Conservation (phyloP, 2,113 vertebrate genomes). For the Aphelocoma coerulescens region DNA sequence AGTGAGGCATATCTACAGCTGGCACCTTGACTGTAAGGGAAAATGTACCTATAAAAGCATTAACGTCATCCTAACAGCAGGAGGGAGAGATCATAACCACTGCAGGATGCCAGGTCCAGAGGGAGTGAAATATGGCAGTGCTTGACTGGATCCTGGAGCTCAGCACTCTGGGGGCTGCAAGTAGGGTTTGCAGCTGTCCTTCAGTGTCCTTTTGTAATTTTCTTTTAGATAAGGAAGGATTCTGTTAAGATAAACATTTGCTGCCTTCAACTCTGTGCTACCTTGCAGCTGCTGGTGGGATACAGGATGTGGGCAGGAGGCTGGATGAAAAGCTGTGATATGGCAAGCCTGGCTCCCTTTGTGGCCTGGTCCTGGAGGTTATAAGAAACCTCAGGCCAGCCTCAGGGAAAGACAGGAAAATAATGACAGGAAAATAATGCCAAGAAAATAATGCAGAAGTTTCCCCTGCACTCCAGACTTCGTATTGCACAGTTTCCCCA, state of each 20-base stretch:
- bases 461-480: background rate
- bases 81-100: background rate
- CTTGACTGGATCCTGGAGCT: background rate
- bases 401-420: background rate
- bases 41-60: background rate
- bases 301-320: background rate
- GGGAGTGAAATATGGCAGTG: background rate
- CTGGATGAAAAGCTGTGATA: background rate
- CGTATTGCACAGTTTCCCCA: background rate
- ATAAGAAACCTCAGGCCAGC: background rate
- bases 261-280: background rate
- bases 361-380: background rate
- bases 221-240: background rate
- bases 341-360: fast-evolving
- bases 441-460: background rate
- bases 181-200: background rate
- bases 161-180: fast-evolving
- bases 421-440: background rate
- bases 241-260: background rate
- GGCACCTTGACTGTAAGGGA: background rate
- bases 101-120: background rate
- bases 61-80: background rate
- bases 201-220: background rate
- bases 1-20: slow-evolving; percentile 8
- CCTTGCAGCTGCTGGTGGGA: background rate